Conservation (phyloP, 2,888 invertebrate species). For the Spodoptera picta region DNA sequence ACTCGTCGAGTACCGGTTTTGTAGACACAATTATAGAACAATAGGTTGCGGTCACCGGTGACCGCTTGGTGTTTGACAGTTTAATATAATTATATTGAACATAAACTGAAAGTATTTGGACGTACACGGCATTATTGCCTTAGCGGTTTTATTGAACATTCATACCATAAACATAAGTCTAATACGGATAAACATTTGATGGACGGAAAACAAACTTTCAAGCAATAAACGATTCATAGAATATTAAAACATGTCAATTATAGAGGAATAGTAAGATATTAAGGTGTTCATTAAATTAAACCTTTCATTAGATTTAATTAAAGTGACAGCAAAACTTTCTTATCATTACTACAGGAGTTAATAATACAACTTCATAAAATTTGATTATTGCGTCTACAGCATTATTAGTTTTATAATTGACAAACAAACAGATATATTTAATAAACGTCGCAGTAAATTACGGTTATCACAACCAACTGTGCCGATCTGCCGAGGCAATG, state of each 20-base stretch:
- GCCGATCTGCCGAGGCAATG: constrained; percentile 16
- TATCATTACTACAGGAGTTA: constrained; percentile 29
- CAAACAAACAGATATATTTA: constrained; percentile 29
- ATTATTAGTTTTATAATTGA: constrained; percentile 49
- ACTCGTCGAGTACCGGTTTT: too few species aligned
- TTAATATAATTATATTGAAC: too few species aligned
- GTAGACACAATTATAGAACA: too few species aligned
- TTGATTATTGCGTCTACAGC: constrained; percentile 36
- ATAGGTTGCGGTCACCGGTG: too few species aligned
- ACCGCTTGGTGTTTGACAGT: too few species aligned
- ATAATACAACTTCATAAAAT: constrained; percentile 35
- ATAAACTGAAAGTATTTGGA: too few species aligned
- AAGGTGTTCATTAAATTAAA: constrained; percentile 26
- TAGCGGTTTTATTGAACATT: constrained; percentile 9
- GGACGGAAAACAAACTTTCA: constrained; percentile 39
- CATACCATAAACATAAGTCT: constrained; percentile 3
- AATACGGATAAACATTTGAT: constrained; percentile 7
- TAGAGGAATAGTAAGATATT: constrained; percentile 44
- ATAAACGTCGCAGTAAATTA: constrained; percentile 34
- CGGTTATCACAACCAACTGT: constrained; percentile 32
- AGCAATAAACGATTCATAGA: constrained; percentile 29
- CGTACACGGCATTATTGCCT: too few species aligned
- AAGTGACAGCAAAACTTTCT: constrained; percentile 32
- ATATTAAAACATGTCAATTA: constrained; percentile 51
- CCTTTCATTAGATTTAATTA: constrained; percentile 28